Conservation (phyloP, 1,140 invertebrate species). For the Andrena cerasifolii region DNA sequence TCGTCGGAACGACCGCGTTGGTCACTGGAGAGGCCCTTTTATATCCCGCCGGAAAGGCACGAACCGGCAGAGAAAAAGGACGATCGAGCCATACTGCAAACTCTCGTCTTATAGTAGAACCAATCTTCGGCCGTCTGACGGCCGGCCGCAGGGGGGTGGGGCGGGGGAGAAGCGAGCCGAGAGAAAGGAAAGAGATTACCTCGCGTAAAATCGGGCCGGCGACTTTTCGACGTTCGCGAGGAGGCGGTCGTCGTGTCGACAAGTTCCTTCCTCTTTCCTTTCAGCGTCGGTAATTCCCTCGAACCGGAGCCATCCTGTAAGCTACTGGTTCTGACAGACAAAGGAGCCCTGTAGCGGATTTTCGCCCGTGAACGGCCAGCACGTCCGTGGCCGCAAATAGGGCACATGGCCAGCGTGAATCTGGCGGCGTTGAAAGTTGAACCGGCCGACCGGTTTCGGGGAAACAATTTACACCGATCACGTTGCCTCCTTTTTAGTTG, state of each 20-base stretch:
- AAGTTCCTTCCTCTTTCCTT: conserved; percentile 60
- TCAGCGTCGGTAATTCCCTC: conserved; percentile 51
- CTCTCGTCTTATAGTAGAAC: conserved; percentile 37
- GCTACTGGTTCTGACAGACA: conserved; percentile 44
- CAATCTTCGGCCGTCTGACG: conserved; percentile 53
- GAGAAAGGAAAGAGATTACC: conserved; percentile 57
- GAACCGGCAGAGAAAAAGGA: conserved; percentile 35
- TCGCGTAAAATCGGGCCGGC: conserved; percentile 56
- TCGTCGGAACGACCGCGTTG: conserved; percentile 58
- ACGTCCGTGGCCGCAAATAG: conserved; percentile 36
- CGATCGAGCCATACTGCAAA: conserved; percentile 55
- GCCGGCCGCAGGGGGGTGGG: not conserved
- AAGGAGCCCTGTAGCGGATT: conserved; percentile 41
- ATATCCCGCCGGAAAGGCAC: conserved; percentile 49
- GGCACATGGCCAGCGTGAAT: conserved; percentile 19
- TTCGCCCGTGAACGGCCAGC: conserved; percentile 35
- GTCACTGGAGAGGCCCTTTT: conserved; percentile 62
- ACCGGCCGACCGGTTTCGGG: not conserved
- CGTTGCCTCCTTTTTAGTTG: not conserved
- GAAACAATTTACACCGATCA: conserved; percentile 35
- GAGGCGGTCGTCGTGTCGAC: conserved; percentile 50
- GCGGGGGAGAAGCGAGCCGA: not conserved
- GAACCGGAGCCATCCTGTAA: conserved; percentile 35
- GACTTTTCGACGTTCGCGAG: conserved; percentile 63
- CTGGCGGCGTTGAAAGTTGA: not conserved